Conservation (phyloP, 2,113 vertebrate species). For the Andinoacara biseriatus region DNA sequence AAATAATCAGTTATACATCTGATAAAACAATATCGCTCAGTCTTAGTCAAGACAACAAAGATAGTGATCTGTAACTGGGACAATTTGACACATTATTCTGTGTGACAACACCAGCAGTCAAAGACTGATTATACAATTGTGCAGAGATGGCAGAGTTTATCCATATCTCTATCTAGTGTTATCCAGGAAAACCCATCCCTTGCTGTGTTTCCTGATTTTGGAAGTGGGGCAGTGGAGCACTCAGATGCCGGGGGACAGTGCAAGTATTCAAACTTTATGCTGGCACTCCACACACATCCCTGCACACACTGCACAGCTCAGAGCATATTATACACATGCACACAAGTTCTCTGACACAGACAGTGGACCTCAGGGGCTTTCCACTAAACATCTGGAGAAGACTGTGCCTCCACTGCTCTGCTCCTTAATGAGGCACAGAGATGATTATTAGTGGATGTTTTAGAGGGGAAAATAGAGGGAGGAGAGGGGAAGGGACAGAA, state of each 20-base stretch:
- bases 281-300: not conserved
- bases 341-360: constrained; percentile 47
- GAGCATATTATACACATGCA: constrained; percentile 32
- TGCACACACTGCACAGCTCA: constrained; percentile 6
- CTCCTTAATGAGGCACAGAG: constrained; percentile 73
- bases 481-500: constrained; percentile 21
- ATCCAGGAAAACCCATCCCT: constrained; percentile 7
- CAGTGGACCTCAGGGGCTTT: constrained; percentile 59
- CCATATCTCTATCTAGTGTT: constrained; percentile 57
- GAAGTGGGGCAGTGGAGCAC: constrained; percentile 74
- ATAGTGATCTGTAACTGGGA: not conserved
- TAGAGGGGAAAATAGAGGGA: constrained; percentile 22
- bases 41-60: constrained; percentile 2
- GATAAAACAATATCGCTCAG: not conserved
- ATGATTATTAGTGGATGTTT: constrained; percentile 72
- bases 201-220: not conserved
- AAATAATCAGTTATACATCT: not conserved
- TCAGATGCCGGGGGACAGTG: constrained; percentile 42
- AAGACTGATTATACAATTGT: constrained; percentile 23
- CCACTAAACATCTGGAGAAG: constrained; percentile 73
- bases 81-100: constrained; percentile 9
- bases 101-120: constrained; percentile 28
- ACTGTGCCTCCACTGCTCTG: constrained; percentile 44
- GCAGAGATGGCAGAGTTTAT: constrained; percentile 33
- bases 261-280: constrained; percentile 19